Evolutionary conservation across 2,797 vertebrate genomes (phyloP).

Genomic region (Sebastes iracundus): DNA sequence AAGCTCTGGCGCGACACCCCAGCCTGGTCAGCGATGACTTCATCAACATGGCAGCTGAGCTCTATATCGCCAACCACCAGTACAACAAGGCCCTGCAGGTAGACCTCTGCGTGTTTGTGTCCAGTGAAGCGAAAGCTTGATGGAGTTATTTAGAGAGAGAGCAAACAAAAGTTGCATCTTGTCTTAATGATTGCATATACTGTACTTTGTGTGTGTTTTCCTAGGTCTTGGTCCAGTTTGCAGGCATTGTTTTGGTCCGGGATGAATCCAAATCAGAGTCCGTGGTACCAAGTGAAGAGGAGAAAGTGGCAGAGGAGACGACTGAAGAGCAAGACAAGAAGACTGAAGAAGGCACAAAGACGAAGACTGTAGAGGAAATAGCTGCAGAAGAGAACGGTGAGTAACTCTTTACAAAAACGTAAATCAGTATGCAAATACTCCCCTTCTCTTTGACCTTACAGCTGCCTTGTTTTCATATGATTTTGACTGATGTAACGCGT

Average conservation of each 20-base stretch:
- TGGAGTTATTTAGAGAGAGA: background rate
- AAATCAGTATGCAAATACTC: background rate
- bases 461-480: background rate
- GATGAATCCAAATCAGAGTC: conserved; percentile 48
- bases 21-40: conserved; percentile 92
- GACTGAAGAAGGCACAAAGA: background rate
- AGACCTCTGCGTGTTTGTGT: background rate
- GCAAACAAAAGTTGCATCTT: background rate
- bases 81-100: conserved; percentile 92
- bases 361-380: background rate
- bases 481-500: background rate
- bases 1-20: conserved; percentile 91
- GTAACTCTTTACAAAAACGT: background rate
- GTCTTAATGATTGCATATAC: background rate
- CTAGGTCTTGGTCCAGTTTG: conserved; percentile 91
- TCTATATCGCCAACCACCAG: conserved; percentile 92
- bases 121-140: background rate
- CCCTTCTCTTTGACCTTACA: background rate
- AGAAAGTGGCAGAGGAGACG: background rate
- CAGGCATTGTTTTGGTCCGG: conserved; percentile 85
- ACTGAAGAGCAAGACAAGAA: background rate
- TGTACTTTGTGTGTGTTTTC: conserved; percentile 11
- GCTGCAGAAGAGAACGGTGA: conserved; percentile 22
- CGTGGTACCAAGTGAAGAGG: conserved; percentile 15
- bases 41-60: conserved; percentile 94